A percentile compares a stretch with the other conserved stretches of the same genome.
phyloP scores from a whole-genome alignment of 2,113 vertebrate genomes.

The Elanus axillaris region DNA sequence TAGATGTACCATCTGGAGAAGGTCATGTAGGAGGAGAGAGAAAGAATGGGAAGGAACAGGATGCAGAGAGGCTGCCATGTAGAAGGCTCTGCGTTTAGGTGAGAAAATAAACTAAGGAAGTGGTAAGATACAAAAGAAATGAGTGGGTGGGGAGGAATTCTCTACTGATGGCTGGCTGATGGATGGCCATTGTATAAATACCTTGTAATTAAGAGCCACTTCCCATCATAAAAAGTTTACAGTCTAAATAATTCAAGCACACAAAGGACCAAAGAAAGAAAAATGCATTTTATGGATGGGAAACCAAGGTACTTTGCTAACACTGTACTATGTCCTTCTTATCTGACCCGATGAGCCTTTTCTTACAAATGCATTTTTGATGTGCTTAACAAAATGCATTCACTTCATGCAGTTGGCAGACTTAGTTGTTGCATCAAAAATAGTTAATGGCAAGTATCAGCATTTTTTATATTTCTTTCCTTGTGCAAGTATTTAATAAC shows the following conservation, averaged over 20 bases:
- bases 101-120: not conserved
- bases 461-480: slow-evolving; percentile 68
- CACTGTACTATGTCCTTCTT: not conserved
- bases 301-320: slow-evolving; percentile 9
- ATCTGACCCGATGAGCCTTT: slow-evolving; percentile 36
- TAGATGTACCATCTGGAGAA: slow-evolving; percentile 1
- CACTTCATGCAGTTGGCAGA: slow-evolving; percentile 64
- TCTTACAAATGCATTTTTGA: slow-evolving; percentile 57
- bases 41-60: not conserved
- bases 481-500: slow-evolving; percentile 67
- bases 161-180: not conserved
- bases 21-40: not conserved
- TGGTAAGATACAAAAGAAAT: not conserved
- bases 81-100: not conserved
- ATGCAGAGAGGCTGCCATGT: not conserved
- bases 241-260: not conserved
- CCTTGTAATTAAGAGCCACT: not conserved
- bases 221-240: not conserved
- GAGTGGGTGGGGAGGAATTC: not conserved
- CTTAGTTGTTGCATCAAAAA: slow-evolving; percentile 66
- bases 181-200: not conserved
- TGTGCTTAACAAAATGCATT: slow-evolving; percentile 68
- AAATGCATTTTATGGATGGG: not conserved
- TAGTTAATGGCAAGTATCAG: slow-evolving; percentile 68
- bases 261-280: not conserved